Evolutionary conservation across 64 coral and sea anemone genomes (phyloP).

Genomic region (Orbicella faveolata): DNA sequence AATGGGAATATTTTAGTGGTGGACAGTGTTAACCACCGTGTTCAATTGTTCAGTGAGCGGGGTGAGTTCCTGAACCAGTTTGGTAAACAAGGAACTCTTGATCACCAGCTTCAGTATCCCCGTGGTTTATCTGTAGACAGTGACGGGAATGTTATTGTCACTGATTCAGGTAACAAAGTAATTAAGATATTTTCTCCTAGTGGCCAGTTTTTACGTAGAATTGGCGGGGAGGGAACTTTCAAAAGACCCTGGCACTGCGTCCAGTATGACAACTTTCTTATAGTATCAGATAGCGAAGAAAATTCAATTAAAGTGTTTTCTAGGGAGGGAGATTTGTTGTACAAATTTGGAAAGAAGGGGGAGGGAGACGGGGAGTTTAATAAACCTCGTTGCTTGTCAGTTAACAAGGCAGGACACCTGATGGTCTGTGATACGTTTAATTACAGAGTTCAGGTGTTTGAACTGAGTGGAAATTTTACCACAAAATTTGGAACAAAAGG

Average conservation of each 20-base stretch:
- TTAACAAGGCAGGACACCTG: neutral
- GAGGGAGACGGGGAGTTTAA: neutral
- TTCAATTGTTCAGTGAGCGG: neutral
- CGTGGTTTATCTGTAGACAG: neutral
- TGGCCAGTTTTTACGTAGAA: too few species aligned
- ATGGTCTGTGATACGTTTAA: neutral
- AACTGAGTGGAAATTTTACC: neutral
- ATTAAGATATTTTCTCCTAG: neutral
- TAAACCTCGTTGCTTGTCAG: neutral
- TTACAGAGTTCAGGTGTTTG: neutral
- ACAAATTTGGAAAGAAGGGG: conserved; percentile 4
- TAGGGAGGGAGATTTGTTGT: neutral
- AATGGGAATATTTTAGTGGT: neutral
- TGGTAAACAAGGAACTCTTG: neutral
- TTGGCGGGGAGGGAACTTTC: neutral
- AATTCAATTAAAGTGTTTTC: neutral
- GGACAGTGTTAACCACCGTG: neutral
- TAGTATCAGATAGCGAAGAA: neutral
- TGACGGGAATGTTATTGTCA: neutral
- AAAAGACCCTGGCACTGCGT: neutral
- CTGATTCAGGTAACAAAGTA: neutral
- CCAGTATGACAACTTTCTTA: neutral
- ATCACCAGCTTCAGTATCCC: neutral
- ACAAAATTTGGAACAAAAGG: neutral
- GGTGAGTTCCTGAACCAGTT: neutral